These are phyloP conservation scores for Poliocrania exsul DNA, from an alignment of 2,797 vertebrate species.

Conservation along the genomic window DNA sequence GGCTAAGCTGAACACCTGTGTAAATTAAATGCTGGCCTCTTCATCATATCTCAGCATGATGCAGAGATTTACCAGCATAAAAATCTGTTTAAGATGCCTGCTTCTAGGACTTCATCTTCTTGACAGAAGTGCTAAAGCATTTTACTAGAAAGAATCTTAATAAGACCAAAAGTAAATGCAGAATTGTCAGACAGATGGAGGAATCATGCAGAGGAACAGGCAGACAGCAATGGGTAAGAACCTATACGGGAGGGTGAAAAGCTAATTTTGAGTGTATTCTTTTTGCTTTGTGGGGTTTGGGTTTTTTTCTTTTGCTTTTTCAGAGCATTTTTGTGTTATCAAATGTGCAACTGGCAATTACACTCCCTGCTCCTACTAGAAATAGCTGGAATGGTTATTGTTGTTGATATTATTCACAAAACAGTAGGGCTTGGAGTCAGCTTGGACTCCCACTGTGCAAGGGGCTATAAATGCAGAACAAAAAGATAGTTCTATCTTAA, in stretches of 20 bases:
- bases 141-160: conserved; percentile 24
- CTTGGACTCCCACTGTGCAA: conserved; percentile 5
- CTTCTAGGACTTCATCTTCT: background rate
- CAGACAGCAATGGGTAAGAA: background rate
- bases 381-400: conserved; percentile 29
- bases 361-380: background rate
- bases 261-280: background rate
- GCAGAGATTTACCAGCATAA: background rate
- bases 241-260: background rate
- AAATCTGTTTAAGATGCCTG: background rate
- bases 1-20: background rate
- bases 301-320: background rate
- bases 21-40: background rate
- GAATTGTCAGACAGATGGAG: conserved; percentile 38
- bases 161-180: background rate
- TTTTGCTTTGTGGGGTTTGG: background rate
- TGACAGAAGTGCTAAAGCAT: background rate
- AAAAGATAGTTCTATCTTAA: conserved; percentile 5
- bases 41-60: background rate
- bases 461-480: background rate
- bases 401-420: conserved; percentile 48
- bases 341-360: background rate
- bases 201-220: background rate
- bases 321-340: background rate
- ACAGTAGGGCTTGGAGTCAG: conserved; percentile 17